Evolutionary conservation across 1,140 invertebrate genomes (phyloP), one percentile per base, ranked within the genome.

Genomic region (Orius insidiosus): DNA sequence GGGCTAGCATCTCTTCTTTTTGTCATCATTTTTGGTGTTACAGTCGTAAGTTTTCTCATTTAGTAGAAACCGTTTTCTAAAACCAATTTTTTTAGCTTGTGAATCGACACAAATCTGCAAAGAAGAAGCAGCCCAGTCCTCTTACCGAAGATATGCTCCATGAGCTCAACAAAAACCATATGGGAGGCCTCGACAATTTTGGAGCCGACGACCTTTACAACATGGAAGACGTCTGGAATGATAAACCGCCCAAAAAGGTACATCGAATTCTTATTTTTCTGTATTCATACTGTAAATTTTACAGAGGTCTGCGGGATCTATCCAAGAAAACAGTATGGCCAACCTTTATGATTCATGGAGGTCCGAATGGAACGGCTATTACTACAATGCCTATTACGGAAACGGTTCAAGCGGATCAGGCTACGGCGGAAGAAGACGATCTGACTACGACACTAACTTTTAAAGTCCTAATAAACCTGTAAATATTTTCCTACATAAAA

Each of bases 21-120:
- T 57, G 82, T 89, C 14, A 74, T 89, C 24, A 81, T 89, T 52
- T 89, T 92, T 60, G 86, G 85, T 35, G 81, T 87, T 18, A 85
- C 83, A 50, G 84, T 89, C 59, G 86, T 90, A 71, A 69, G 77
- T 45, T 16, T 2, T 13, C 39, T n/a, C 18, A 14, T n/a, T n/a
- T n/a, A n/a, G n/a, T n/a, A n/a, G n/a, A n/a, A n/a, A n/a, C n/a
- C n/a, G n/a, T n/a, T n/a, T n/a, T n/a, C n/a, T n/a, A n/a, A n/a
- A n/a, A n/a, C n/a, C 43, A 40, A 16, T 44, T 40, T 57, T 63
- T 70, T 47, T 53, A 86, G 83, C 65, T 87, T 54, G 74, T 86
- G n/a, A 86, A 85, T 62, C 74, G 83, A 7, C 78, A 84, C 55
- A 85, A 80, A 55, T 78, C 72, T 54, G 69, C 79, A 3, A 82